Evolutionary conservation across 2,113 vertebrate genomes (phyloP).

Genomic region (Oryzias celebensis): DNA sequence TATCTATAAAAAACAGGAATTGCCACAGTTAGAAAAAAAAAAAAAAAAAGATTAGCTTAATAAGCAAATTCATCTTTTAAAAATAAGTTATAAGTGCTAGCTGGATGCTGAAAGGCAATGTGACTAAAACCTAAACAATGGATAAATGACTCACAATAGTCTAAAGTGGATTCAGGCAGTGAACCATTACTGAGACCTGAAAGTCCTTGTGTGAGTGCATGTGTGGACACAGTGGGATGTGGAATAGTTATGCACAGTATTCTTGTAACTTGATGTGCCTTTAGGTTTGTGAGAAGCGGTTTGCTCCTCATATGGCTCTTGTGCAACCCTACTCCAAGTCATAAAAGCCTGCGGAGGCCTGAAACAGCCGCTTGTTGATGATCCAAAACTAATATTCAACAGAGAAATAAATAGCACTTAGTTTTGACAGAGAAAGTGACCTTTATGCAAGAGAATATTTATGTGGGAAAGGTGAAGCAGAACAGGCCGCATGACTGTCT

Average conservation of each 20-base stretch:
- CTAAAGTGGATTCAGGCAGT: constrained; percentile 41
- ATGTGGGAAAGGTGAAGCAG: no score
- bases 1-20: no score
- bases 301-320: constrained; percentile 8
- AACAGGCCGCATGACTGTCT: no score
- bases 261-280: constrained; percentile 18
- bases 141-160: constrained; percentile 32
- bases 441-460: no score
- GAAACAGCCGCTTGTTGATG: background rate
- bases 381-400: background rate
- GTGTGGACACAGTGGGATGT: background rate
- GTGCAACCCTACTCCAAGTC: background rate
- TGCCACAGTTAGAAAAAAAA: no score
- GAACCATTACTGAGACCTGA: constrained; percentile 31
- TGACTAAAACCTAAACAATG: constrained; percentile 21
- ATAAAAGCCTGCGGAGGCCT: background rate
- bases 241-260: background rate
- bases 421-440: no score
- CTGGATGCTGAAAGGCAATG: constrained; percentile 12
- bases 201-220: constrained; percentile 16
- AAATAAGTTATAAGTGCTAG: no score
- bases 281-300: constrained; percentile 5
- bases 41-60: no score
- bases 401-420: no score
- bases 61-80: no score